Evolutionary conservation across 2,888 invertebrate genomes (phyloP).

Genomic region (Cheiracanthium punctorium): DNA sequence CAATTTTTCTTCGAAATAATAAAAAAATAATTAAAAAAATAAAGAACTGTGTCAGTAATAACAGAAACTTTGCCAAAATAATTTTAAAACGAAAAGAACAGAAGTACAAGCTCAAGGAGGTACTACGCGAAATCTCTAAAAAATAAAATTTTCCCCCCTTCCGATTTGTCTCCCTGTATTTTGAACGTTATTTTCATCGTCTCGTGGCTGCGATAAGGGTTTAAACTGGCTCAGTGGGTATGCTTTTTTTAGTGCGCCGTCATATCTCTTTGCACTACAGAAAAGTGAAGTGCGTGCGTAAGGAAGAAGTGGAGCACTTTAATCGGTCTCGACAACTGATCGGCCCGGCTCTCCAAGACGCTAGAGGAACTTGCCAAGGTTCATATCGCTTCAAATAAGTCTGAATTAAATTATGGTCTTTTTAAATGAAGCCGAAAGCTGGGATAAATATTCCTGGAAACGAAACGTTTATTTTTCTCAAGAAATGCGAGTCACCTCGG

Average conservation of each 20-base stretch:
- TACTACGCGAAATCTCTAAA: background rate
- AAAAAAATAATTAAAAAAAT: too few species aligned
- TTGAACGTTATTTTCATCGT: slow-evolving; percentile 8
- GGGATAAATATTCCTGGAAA: too few species aligned
- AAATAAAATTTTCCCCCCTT: background rate
- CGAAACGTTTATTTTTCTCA: too few species aligned
- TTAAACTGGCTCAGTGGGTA: background rate
- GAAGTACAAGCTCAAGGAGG: background rate
- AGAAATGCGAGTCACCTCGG: too few species aligned
- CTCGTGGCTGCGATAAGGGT: background rate
- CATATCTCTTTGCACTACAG: background rate
- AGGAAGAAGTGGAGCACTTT: background rate
- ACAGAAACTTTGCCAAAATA: background rate
- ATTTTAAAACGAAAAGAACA: background rate
- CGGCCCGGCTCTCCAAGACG: background rate
- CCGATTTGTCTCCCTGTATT: background rate
- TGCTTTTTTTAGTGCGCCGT: background rate
- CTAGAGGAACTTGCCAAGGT: background rate
- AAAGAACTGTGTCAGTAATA: background rate
- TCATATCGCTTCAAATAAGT: background rate
- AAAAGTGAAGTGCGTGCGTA: background rate
- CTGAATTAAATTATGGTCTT: background rate
- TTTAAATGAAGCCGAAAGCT: background rate
- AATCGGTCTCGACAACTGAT: background rate
- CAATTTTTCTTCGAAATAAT: background rate